Conservation (phyloP, 2,888 invertebrate species). For the Drosophila sordidula region DNA sequence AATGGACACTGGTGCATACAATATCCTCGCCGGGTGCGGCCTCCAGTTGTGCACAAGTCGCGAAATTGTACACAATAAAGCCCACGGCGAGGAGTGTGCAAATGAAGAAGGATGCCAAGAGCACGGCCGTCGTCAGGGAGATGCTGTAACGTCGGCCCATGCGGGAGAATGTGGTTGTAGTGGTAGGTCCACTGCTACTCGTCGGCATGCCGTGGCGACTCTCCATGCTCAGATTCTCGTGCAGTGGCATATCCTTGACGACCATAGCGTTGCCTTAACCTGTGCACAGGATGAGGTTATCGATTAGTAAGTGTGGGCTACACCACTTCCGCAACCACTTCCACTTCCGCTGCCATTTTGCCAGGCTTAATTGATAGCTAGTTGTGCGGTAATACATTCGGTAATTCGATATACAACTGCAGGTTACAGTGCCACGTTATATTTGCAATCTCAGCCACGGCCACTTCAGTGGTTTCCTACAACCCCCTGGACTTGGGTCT, state of each 20-base stretch:
- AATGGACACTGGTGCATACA: constrained; percentile 75
- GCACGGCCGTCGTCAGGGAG: constrained; percentile 88
- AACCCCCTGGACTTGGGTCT: constrained; percentile 7
- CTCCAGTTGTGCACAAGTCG: constrained; percentile 87
- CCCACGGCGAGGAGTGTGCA: constrained; percentile 89
- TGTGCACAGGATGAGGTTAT: constrained; percentile 32
- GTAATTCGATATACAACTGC: constrained; percentile 67
- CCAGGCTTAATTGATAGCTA: constrained; percentile 35
- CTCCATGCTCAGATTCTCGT: constrained; percentile 78
- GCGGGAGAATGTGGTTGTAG: constrained; percentile 62
- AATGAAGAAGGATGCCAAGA: constrained; percentile 88
- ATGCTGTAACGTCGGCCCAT: constrained; percentile 87
- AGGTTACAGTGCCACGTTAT: constrained; percentile 44
- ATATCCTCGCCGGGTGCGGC: constrained; percentile 73
- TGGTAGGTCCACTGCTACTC: constrained; percentile 24
- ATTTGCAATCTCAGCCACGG: constrained; percentile 51
- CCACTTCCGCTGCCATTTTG: constrained; percentile 40
- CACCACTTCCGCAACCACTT: constrained; percentile 49
- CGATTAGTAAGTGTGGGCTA: constrained; percentile 27
- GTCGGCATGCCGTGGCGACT: constrained; percentile 43
- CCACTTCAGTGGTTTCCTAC: constrained; percentile 70
- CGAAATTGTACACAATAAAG: constrained; percentile 91
- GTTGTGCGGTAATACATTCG: constrained; percentile 10
- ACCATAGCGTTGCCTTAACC: constrained; percentile 64
- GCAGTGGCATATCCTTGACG: constrained; percentile 82